Conservation (phyloP, 2,113 vertebrate species). For the Pelvicachromis taeniatus region DNA sequence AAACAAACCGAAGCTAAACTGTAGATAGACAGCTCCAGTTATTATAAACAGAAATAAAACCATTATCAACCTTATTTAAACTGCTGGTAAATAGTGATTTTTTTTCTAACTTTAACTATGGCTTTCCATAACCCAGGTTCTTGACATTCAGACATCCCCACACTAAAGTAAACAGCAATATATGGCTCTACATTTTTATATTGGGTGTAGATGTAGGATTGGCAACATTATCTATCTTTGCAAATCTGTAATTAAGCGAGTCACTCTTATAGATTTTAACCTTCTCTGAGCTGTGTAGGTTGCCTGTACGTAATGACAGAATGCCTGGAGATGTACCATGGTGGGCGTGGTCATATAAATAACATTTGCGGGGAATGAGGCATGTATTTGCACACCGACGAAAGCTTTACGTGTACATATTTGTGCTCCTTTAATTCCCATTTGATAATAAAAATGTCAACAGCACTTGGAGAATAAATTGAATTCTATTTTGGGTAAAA, state of each 20-base stretch:
- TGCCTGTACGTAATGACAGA: conserved; percentile 11
- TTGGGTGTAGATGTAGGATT: not conserved
- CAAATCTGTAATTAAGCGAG: not conserved
- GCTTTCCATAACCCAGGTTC: not conserved
- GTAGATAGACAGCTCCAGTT: not conserved
- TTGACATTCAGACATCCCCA: not conserved
- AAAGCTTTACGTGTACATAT: not conserved
- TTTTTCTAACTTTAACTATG: not conserved
- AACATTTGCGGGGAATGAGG: not conserved
- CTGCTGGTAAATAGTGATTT: not conserved
- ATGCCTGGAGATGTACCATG: conserved; percentile 12
- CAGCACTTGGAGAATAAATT: not conserved
- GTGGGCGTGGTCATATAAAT: conserved; percentile 7
- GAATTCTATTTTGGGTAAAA: not conserved
- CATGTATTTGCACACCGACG: not conserved
- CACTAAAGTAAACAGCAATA: not conserved
- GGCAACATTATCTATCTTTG: not conserved
- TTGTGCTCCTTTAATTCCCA: not conserved
- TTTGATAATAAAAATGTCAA: not conserved
- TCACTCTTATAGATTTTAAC: not conserved
- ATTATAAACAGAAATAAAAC: not conserved
- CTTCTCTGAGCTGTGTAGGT: not conserved
- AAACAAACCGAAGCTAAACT: not conserved
- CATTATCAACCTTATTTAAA: not conserved
- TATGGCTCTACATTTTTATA: not conserved